Percentiles rank a stretch among this genome's conserved stretches.
Evolutionary conservation across 1,140 invertebrate species (phyloP).

Genomic region (Drosophila lacertosa): DNA sequence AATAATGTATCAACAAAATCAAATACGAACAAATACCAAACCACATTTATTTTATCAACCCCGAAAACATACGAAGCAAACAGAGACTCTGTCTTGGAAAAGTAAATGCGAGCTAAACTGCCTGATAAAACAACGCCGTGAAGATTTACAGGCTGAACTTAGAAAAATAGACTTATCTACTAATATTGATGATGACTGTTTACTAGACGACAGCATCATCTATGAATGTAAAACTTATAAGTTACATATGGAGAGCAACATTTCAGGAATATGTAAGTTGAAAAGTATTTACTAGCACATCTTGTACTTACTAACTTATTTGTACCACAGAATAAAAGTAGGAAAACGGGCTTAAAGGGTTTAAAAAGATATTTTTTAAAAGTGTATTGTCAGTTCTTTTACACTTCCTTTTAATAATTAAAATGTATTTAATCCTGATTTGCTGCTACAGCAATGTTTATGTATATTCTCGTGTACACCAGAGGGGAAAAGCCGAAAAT

Average conservation of each 20-base stretch:
- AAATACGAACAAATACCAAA: conserved; percentile 94
- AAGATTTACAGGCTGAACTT: conserved; percentile 56
- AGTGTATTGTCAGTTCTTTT: no score
- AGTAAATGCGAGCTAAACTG: conserved; percentile 54
- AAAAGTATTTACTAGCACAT: neutral
- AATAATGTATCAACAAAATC: conserved; percentile 90
- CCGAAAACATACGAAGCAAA: conserved; percentile 70
- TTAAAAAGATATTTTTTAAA: no score
- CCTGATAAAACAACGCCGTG: conserved; percentile 47
- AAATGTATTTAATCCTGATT: no score
- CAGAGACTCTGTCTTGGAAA: conserved; percentile 56
- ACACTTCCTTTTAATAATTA: no score
- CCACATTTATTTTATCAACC: conserved; percentile 95
- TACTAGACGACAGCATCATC: conserved; percentile 41
- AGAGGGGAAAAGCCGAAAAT: no score
- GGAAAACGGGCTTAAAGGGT: no score
- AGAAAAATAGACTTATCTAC: conserved; percentile 52
- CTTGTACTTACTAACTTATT: neutral
- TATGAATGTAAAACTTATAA: conserved; percentile 38
- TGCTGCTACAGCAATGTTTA: no score
- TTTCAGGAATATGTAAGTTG: conserved; percentile 19
- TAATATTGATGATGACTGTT: conserved; percentile 55
- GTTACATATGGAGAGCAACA: neutral
- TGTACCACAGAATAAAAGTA: neutral
- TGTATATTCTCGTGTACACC: no score